Base-by-base conservation (phyloP, 64 coral and sea anemone species). In the Astreopora myriophthalma region DNA sequence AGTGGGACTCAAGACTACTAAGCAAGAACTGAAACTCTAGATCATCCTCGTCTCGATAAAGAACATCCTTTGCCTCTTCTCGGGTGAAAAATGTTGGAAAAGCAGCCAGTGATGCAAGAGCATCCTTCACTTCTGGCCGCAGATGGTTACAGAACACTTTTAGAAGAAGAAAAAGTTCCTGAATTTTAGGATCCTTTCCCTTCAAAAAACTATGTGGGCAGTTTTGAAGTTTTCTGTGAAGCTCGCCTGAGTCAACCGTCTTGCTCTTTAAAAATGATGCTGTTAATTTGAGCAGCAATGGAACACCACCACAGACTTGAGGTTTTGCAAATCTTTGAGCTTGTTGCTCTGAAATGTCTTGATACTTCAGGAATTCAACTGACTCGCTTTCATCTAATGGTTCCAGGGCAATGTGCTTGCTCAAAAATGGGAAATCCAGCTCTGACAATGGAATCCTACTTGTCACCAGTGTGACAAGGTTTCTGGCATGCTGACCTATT, bases 71-170 rank as follows among this genome's bases (percentile, higher is more conserved):
- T 36, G 77, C 89, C 39, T 91, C 67, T n/a, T 84, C 32, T 68
- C 23, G 52, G 8, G 89, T 83, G 64, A 91, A 91, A 26, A 26
- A 24, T 37, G 20, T 37, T 12, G 89, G 89, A 58, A 91, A 91
- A 0, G 80, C 77, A 71, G 77, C 77, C 22, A 91, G 27, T 1
- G 30, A 22, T 8, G 67, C 44, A 27, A 91, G 80, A 31, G 24
- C 44, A 2, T 29, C 34, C 32, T 91, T 84, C 44, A 78, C 46
- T 23, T 78, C 75, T 48, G 75, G 75, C 2, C 25, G 42, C 30
- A 78, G 24, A 52, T 55, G 46, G 42, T 78, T 78, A 22, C 52
- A 78, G 28, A 78, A 78, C 1, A 78, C 75, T 52, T 32, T 52
- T 16, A 78, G 75, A 52, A 51, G 44, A 19, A 26, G 52, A 24